Evolutionary conservation across 2,797 vertebrate genomes (phyloP).

Genomic region (Pseudochirops corinnae): DNA sequence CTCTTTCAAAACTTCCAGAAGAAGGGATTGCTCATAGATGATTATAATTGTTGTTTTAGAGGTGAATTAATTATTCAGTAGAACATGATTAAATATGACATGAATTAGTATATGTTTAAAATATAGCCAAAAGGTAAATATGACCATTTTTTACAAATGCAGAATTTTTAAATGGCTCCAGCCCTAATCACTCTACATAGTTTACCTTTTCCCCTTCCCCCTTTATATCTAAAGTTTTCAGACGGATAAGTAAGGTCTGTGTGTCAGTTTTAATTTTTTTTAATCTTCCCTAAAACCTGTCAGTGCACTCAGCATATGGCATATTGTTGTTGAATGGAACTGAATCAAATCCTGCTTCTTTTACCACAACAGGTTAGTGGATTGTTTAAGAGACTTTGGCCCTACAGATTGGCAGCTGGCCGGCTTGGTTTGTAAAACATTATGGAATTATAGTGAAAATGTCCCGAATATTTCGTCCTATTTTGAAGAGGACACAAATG

Average conservation of each 20-base stretch:
- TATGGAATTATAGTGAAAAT: slow-evolving; percentile 94
- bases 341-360: background rate
- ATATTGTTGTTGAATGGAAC: background rate
- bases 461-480: slow-evolving; percentile 61
- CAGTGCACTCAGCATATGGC: background rate
- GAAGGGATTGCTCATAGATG: background rate
- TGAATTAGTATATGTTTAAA: background rate
- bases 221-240: background rate
- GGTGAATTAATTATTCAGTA: background rate
- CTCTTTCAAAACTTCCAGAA: background rate
- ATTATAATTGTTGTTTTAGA: background rate
- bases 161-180: background rate
- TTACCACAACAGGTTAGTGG: slow-evolving; percentile 88
- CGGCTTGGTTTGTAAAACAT: slow-evolving; percentile 93
- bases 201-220: background rate
- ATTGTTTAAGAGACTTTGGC: slow-evolving; percentile 94
- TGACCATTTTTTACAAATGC: background rate
- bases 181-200: background rate
- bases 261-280: background rate
- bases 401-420: slow-evolving; percentile 95
- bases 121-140: background rate
- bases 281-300: background rate
- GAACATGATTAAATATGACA: background rate
- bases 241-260: background rate
- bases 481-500: slow-evolving; percentile 82